Conservation (phyloP, 2,113 vertebrate genomes). For the Oryzias celebensis region DNA sequence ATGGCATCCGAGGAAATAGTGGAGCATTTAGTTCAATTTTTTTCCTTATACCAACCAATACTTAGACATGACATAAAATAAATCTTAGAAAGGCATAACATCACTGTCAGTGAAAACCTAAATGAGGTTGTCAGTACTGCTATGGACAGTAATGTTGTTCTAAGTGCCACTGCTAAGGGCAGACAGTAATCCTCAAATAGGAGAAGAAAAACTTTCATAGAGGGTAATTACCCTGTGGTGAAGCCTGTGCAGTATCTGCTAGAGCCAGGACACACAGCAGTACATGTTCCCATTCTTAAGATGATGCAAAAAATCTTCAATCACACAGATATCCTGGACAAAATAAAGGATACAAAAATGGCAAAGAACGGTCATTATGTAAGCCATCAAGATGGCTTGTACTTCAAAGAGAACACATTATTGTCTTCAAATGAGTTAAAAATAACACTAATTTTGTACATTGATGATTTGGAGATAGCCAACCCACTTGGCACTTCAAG, state of each 20-base stretch:
- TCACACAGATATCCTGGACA: constrained; percentile 12
- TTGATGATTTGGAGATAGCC: constrained; percentile 27
- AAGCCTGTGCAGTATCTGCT: constrained; percentile 12
- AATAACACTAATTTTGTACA: constrained; percentile 9
- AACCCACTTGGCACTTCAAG: constrained; percentile 5
- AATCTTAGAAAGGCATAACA: constrained; percentile 1
- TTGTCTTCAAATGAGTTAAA: constrained; percentile 1
- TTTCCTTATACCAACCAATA: constrained; percentile 6
- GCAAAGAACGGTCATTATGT: neutral
- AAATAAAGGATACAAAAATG: constrained; percentile 6
- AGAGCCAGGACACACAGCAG: constrained; percentile 7
- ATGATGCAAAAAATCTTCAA: constrained; percentile 11
- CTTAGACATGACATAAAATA: neutral
- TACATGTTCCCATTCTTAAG: constrained; percentile 5
- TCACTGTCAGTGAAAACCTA: constrained; percentile 1
- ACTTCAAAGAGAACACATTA: constrained; percentile 7
- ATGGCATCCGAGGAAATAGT: constrained; percentile 8
- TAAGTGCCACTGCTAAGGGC: neutral
- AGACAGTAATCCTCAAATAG: neutral
- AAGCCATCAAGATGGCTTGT: constrained; percentile 1
- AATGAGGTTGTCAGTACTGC: constrained; percentile 3
- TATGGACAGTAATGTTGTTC: neutral
- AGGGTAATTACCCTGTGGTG: constrained; percentile 2
- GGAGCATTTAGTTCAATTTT: constrained; percentile 7
- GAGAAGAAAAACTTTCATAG: constrained; percentile 2